Percentiles rank a stretch among this genome's conserved stretches.
phyloP scores from a whole-genome alignment of 1,140 invertebrate species.

The Lerema accius region DNA sequence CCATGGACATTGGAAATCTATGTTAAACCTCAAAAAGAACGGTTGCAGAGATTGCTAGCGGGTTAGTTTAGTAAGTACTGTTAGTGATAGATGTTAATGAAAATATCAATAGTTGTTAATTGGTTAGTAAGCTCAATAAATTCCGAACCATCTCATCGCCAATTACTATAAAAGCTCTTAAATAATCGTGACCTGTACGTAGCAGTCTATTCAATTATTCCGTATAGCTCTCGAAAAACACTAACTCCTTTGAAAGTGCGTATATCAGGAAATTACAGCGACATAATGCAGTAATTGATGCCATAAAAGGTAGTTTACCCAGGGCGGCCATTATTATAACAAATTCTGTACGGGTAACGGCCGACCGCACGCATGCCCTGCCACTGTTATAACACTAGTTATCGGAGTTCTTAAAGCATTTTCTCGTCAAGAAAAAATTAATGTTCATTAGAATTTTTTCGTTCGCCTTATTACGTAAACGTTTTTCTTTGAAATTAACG shows the following conservation, averaged over 20 bases:
- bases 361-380: constrained; percentile 39
- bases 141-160: not conserved
- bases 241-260: constrained; percentile 33
- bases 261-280: constrained; percentile 49
- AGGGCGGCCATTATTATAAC: constrained; percentile 53
- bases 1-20: no score
- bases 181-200: constrained; percentile 5
- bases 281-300: constrained; percentile 55
- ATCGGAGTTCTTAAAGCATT: constrained; percentile 12
- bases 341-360: constrained; percentile 49
- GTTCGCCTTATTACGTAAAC: not conserved
- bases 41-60: no score
- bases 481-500: not conserved
- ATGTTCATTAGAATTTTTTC: constrained; percentile 5
- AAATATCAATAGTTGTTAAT: no score
- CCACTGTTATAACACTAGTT: constrained; percentile 29
- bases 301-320: constrained; percentile 59
- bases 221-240: constrained; percentile 28
- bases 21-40: no score
- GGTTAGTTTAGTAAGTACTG: no score
- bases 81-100: no score
- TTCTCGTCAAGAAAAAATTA: constrained; percentile 13
- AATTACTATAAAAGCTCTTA: not conserved
- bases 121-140: not conserved
- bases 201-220: constrained; percentile 39